Evolutionary conservation across 2,888 invertebrate genomes (phyloP), one percentile per base, ranked within the genome.

Genomic region (Lucinisca nassula): DNA sequence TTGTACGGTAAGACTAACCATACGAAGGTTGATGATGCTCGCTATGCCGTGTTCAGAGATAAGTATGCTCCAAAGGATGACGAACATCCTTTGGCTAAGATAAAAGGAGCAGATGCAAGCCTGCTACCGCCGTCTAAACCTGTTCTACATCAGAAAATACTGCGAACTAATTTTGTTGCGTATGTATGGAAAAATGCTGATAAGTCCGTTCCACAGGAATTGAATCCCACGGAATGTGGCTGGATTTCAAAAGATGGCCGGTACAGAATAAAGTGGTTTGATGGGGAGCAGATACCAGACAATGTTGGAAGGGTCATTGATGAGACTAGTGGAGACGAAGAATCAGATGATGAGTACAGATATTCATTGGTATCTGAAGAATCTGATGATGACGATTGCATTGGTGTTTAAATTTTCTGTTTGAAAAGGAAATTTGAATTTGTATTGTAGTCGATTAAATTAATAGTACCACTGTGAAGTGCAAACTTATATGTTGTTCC

Each of bases 221-320:
- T 49, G 27, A n/a, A 49, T 21, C 72, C 79, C 0, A 49, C 21
- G 0, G 72, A 72, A 49, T 32, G 45, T 70, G 79, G 79, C 30
- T 79, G 70, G 79, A 32, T 32, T 30, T n/a, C n/a, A n/a, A 27
- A 79, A 17, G 35, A n/a, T 30, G 30, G n/a, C 21, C 30, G 12
- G 14, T 79, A 30, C 35, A 21, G 40, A n/a, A 21, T 79, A n/a
- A 30, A 79, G 27, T 79, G 67, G 79, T 79, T 70, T 70, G 24
- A 12, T 30, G 79, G 79, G 10, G 51, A 8, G 21, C 51, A 51
- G n/a, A 51, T 51, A 3, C 51, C 51, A 21, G n/a, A 51, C n/a
- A 12, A 51, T 51, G 51, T 51, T 51, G 51, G n/a, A 51, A 51
- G 51, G 21, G 51, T n/a, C 51, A 51, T 21, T 51, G 51, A 51